These are phyloP conservation scores for Thalassophryne amazonica DNA, from an alignment of 2,797 vertebrate species.

Conservation along the genomic window DNA sequence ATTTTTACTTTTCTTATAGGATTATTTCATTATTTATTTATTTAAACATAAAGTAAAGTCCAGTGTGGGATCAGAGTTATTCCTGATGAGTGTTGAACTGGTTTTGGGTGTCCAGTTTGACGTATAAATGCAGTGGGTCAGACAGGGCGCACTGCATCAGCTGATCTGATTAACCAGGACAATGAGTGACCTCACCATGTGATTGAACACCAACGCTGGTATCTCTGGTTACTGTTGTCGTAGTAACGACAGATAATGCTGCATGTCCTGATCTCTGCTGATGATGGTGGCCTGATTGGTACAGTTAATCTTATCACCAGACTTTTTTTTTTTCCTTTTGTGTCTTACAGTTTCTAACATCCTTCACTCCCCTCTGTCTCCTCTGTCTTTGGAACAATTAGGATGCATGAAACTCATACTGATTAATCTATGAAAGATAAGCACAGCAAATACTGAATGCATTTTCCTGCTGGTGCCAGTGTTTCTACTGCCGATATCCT, in stretches of 20 bases:
- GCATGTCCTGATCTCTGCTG: slow-evolving; percentile 43
- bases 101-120: slow-evolving; percentile 5
- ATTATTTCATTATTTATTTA: no score
- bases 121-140: slow-evolving; percentile 10
- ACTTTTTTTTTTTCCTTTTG: slow-evolving; percentile 6
- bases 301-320: slow-evolving; percentile 49
- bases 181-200: slow-evolving; percentile 57
- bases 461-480: slow-evolving; percentile 13
- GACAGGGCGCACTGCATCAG: slow-evolving; percentile 21
- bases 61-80: no score
- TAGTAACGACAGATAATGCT: slow-evolving; percentile 57
- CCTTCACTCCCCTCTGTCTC: background rate
- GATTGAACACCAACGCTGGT: slow-evolving; percentile 42
- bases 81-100: background rate
- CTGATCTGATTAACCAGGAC: slow-evolving; percentile 54
- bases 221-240: slow-evolving; percentile 66
- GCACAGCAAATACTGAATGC: slow-evolving; percentile 25
- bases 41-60: no score
- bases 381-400: background rate
- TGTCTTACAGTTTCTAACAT: background rate
- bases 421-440: slow-evolving; percentile 35
- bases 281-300: slow-evolving; percentile 44
- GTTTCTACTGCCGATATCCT: slow-evolving; percentile 19
- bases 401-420: background rate
- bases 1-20: no score